Evolutionary conservation across 2,888 invertebrate species (phyloP), one percentile per base, ranked within the genome.

Genomic region (Calameuta pallipes): DNA sequence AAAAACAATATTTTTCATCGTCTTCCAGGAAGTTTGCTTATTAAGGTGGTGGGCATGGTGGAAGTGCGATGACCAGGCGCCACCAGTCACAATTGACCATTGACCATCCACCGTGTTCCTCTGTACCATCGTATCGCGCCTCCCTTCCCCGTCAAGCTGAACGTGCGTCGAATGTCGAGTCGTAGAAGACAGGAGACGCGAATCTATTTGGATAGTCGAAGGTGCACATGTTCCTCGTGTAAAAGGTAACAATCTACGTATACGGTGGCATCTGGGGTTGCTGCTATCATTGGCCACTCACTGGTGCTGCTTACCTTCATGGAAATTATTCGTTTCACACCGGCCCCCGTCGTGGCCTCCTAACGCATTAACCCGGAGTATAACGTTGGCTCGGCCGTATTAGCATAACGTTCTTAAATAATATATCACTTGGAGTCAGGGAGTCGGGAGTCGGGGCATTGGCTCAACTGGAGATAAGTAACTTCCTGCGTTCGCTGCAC

Each of bases 1-100:
- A 88, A 88, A 89, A 89, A 89, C 88, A 88, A 56, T 88, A 89
- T 87, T 86, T 87, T 86, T 88, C 90, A 89, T 88, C 85, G 86
- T 85, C 85, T 90, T 90, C 90, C 85, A 81, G 85, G 90, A 90
- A 90, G 86, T 87, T 85, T 81, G 84, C 86, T 88, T 87, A 88
- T 88, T 88, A 88, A 88, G 82, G 83, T 80, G 81, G 56, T 56
- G 56, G 56, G 9, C 9, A 23, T 23, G 56, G 56, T 56, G 23
- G 56, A 56, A 56, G 56, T 56, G 56, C 23, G 23, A 23, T 56
- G 56, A 56, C 56, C 56, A 56, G 56, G 56, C 56, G 56, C 56
- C 56, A 56, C 56, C 56, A 56, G 23, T 56, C 23, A 23, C 56
- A 56, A 56, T 56, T 56, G 23, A 23, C 9, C 56, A 56, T 23